Percentiles rank a stretch among this genome's conserved stretches.
These are phyloP conservation scores for Spermophilus dauricus DNA, from an alignment of 2,113 vertebrate genomes.

Conservation along the genomic window DNA sequence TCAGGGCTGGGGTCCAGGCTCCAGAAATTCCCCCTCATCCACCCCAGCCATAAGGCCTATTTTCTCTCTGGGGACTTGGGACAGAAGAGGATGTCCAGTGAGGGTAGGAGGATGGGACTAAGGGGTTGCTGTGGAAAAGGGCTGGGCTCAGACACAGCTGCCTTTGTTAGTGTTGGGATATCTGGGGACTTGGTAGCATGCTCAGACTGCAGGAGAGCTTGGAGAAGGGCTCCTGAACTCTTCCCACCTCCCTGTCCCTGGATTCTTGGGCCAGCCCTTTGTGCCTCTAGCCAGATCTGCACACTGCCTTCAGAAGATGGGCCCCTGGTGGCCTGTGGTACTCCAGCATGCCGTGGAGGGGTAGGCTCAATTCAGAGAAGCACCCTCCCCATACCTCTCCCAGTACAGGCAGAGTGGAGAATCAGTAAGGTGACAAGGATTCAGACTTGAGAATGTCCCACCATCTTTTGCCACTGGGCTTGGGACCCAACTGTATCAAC, in stretches of 20 bases:
- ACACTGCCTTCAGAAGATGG: not conserved
- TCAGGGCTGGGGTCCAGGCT: not conserved
- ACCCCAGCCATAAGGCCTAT: constrained; percentile 4
- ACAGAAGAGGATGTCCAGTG: constrained; percentile 59
- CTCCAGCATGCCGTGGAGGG: not conserved
- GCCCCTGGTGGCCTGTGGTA: not conserved
- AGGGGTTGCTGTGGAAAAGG: constrained; percentile 30
- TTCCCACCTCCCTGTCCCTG: not conserved
- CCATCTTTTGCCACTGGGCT: not conserved
- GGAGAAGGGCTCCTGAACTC: constrained; percentile 23
- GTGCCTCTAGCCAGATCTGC: not conserved
- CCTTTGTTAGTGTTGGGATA: constrained; percentile 77
- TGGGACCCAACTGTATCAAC: not conserved
- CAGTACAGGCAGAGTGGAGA: not conserved
- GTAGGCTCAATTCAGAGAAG: not conserved
- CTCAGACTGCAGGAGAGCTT: constrained; percentile 59
- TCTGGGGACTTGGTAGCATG: constrained; percentile 71
- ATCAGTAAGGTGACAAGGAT: not conserved
- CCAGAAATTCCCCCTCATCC: constrained; percentile 31
- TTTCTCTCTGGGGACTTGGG: constrained; percentile 36
- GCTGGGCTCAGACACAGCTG: constrained; percentile 72
- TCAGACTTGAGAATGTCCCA: constrained; percentile 68
- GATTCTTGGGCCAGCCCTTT: not conserved
- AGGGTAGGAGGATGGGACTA: constrained; percentile 24
- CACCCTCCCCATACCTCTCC: not conserved